Evolutionary conservation across 2,888 invertebrate species (phyloP), one percentile per base, ranked within the genome.

Genomic region (Phyllotreta striolata): DNA sequence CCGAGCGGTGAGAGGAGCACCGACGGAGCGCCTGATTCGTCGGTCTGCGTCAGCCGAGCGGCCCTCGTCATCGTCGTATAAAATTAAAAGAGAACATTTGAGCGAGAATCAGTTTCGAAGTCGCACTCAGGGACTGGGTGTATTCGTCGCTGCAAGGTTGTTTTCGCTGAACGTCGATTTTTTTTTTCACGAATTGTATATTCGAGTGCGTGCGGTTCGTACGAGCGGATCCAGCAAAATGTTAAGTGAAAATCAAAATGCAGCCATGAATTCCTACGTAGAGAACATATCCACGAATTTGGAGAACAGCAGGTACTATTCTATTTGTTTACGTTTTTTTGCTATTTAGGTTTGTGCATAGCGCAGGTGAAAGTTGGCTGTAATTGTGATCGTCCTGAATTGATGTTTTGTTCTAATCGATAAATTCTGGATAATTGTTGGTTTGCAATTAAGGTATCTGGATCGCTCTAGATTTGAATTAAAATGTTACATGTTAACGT

Each of bases 281-380:
- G 76, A 77, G 63, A 76, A 76, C 68, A 73, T 77, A 52, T 74
- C 73, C 54, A 74, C 74, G 47, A 76, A 74, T 61, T 62, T 76
- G 66, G 76, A 77, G 68, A 76, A 75, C 58, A 77, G 76, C 75
- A 77, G 77, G 77, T 77, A 66, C 65, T 70, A 8, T 62, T 67
- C n/a, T 24, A 24, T 24, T 67, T 66, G 64, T 66, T 68, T 66
- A 66, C 63, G 62, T 51, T 57, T 62, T 38, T 12, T 40, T 58
- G 41, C 62, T 40, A 60, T 63, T 56, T 55, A 58, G 47, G 56
- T 58, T 55, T 43, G 47, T 44, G 56, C 49, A 58, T 10, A 54
- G 37, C 63, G 46, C 35, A 44, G 56, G 67, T 68, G 67, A 68
- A 65, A 68, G 67, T 54, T 49, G 56, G 58, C 62, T 64, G 24